phyloP scores from a whole-genome alignment of 2,113 vertebrate genomes.

The Sorex araneus region DNA sequence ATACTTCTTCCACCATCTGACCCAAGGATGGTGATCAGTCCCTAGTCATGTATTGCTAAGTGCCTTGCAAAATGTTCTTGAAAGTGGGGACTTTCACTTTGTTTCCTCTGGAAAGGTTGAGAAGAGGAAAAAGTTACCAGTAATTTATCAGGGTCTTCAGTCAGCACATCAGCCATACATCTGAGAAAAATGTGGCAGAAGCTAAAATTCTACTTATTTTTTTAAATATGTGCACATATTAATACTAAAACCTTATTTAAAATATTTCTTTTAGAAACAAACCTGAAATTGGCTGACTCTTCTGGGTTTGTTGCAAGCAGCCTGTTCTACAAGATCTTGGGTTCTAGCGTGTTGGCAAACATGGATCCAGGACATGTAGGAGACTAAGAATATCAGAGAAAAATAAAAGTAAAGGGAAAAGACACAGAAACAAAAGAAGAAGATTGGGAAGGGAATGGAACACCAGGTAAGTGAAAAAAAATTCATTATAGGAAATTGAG shows the following conservation, averaged over 20 bases:
- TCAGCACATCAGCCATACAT: fast-evolving
- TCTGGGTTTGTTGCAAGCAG: too few relatives aligned
- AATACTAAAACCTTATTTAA: background rate
- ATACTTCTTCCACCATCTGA: background rate
- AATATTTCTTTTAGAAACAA: too few relatives aligned
- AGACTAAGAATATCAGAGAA: background rate
- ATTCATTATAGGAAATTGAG: too few relatives aligned
- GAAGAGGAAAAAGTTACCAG: background rate
- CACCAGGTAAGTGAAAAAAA: too few relatives aligned
- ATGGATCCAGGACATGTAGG: too few relatives aligned
- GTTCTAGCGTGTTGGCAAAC: too few relatives aligned
- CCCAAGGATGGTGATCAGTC: too few relatives aligned
- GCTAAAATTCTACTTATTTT: background rate
- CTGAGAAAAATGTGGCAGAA: background rate
- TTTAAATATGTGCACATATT: too few relatives aligned
- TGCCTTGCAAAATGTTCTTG: background rate
- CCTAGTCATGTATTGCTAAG: background rate
- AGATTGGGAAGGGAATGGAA: background rate
- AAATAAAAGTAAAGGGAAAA: background rate
- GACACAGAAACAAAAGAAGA: background rate
- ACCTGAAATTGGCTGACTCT: too few relatives aligned
- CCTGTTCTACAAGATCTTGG: too few relatives aligned
- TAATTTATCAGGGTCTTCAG: background rate
- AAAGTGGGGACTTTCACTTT: background rate
- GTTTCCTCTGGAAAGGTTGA: background rate